Evolutionary conservation across 2,888 invertebrate species (phyloP), one percentile per base, ranked within the genome.

Genomic region (Fragum whitleyi): DNA sequence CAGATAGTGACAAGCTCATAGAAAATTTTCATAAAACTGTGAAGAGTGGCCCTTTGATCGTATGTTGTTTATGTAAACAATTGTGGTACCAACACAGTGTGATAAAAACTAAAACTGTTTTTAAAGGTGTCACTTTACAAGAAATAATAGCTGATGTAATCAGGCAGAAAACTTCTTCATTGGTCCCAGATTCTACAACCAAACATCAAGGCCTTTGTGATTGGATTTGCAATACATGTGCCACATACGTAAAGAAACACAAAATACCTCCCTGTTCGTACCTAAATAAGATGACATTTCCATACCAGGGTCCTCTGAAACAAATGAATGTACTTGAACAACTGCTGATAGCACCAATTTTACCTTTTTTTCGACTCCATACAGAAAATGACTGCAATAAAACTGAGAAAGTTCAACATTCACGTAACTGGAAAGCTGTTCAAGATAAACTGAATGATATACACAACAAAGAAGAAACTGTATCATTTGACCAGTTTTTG

Each of bases 21-120:
- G 57, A 57, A 21, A 57, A 47, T 75, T 51, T 78, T 36, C 67
- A 81, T 51, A 61, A 55, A 23, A 75, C 61, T 47, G 77, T 76
- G 21, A 28, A 62, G 3, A 16, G 26, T 74, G 81, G 78, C 36
- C 85, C 76, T 53, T 29, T 69, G 19, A 75, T 75, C 74, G 29
- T 69, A 16, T 85, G 85, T 72, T 42, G 65, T 14, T 73, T 62
- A 29, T 85, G 85, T 75, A 65, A 78, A 14, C 83, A 85, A 32
- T 36, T 76, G 11, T 71, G 55, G 76, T 71, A 68, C 36, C 69
- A 26, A 76, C 76, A 76, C 26, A 76, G 62, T 53, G 36, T 70
- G 21, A 29, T 28, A 36, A 70, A 36, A 28, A 69, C 59, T 14
- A 23, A 51, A 9, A 36, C 28, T 39, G 23, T 32, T 23, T 53